Percentiles rank a stretch among this genome's conserved stretches.
Conservation (phyloP, 2,797 vertebrate genomes). For the Ptychobarbus kaznakovi region DNA sequence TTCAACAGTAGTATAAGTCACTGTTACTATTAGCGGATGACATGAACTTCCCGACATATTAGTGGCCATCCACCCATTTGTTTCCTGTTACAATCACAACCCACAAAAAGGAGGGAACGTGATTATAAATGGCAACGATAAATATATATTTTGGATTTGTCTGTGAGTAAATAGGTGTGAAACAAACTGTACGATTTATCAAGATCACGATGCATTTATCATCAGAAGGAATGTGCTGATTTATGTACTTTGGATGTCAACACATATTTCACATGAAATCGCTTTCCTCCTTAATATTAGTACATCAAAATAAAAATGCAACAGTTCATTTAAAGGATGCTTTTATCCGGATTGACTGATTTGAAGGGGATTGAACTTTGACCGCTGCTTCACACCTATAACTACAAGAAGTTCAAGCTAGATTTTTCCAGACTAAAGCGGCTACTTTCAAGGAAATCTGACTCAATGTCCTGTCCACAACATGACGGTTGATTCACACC, state of each 20-base stretch:
- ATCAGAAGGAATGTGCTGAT: conserved; percentile 7
- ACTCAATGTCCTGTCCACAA: not conserved
- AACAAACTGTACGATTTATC: not conserved
- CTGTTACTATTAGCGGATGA: not conserved
- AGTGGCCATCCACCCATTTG: not conserved
- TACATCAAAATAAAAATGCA: not conserved
- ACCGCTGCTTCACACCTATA: not conserved
- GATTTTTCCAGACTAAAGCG: not conserved
- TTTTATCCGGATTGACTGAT: not conserved
- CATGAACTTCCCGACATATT: not conserved
- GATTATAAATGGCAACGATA: not conserved
- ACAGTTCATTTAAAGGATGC: not conserved
- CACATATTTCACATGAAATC: not conserved
- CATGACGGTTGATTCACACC: conserved; percentile 8
- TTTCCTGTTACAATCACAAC: conserved; percentile 19
- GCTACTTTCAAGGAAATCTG: not conserved
- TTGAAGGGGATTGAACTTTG: not conserved
- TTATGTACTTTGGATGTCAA: not conserved
- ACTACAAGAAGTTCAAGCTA: not conserved
- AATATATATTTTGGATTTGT: not conserved
- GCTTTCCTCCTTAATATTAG: not conserved
- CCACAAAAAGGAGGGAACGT: conserved; percentile 5
- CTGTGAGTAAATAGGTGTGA: conserved; percentile 7
- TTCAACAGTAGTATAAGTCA: not conserved
- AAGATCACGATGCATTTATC: not conserved